Base-by-base conservation (phyloP, 30 jellyfish, hydroid and myxozoan genomes). In the Chironex yamaguchii region DNA sequence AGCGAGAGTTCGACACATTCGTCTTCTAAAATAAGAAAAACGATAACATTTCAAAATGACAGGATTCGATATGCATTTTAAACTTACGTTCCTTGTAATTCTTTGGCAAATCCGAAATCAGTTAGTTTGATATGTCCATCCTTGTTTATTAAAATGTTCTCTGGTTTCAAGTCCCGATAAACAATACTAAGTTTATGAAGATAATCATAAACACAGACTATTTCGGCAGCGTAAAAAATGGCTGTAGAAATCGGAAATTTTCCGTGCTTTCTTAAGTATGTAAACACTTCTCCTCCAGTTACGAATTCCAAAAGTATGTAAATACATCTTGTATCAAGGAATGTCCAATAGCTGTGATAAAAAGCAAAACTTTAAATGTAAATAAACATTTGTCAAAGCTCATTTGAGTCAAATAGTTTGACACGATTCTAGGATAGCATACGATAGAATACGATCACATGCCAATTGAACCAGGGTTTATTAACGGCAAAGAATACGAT, bases 281-380 rank as follows among this genome's bases (percentile, higher is more conserved):
- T 82, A 79, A 94, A 94, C 53, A 94, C 89, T 32, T 94, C 99
- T n/a, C 99, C 99, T 17, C 99, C 99, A 4, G 99, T 86, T 2
- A 94, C 84, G 76, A 75, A 94, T 74, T 94, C 99, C 49, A 94
- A 75, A 32, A 94, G 30, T 91, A 94, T 77, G 34, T 89, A 94
- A n/a, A 94, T 28, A 58, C 99, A 84, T 2, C 90, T 64, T 1
- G 54, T 62, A 25, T 89, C 90, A 17, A 76, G 93, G 65, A 35
- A 84, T 27, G 99, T 36, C 96, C 96, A 89, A 62, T 42, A 78
- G 91, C 99, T 94, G 79, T 28, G 76, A 74, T 26, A 51, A 34
- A 67, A 35, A 9, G 36, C 32, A 52, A 62, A 22, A 52, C n/a
- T n/a, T n/a, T n/a, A n/a, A n/a, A n/a, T n/a, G n/a, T n/a, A n/a